phyloP scores from a whole-genome alignment of 1,140 invertebrate genomes.

The Caenorhabditis remanei region DNA sequence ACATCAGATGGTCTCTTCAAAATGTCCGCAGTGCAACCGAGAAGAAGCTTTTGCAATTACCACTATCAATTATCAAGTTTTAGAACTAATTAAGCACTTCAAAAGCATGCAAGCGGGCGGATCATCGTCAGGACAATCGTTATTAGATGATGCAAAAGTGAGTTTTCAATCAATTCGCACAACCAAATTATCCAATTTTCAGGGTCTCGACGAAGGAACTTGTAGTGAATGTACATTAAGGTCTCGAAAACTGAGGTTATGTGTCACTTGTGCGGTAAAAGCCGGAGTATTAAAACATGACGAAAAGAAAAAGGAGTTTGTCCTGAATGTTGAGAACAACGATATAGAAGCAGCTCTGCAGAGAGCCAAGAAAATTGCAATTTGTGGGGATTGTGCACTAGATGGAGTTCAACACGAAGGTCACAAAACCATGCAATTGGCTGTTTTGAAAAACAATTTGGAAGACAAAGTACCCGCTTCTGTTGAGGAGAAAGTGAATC shows the following conservation, averaged over 20 bases:
- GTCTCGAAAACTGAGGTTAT: background rate
- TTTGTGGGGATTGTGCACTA: conserved; percentile 23
- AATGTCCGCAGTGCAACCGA: conserved; percentile 47
- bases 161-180: background rate
- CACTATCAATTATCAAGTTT: conserved; percentile 40
- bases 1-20: conserved; percentile 43
- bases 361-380: conserved; percentile 19
- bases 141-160: conserved; percentile 25
- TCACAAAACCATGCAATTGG: conserved; percentile 16
- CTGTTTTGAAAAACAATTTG: background rate
- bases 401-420: conserved; percentile 34
- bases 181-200: background rate
- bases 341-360: background rate
- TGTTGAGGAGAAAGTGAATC: conserved; percentile 3
- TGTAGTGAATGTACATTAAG: conserved; percentile 13
- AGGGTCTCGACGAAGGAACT: conserved; percentile 18
- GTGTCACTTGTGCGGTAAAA: background rate
- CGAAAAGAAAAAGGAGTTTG: background rate
- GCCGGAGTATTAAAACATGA: background rate
- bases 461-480: background rate
- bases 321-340: background rate
- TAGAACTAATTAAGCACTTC: conserved; percentile 37
- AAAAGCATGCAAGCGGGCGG: background rate
- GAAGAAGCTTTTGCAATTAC: conserved; percentile 43
- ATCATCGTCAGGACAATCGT: background rate